Evolutionary conservation across 1,140 invertebrate species (phyloP), one percentile per base, ranked within the genome.

Genomic region (Muscidifurax raptorellus): DNA sequence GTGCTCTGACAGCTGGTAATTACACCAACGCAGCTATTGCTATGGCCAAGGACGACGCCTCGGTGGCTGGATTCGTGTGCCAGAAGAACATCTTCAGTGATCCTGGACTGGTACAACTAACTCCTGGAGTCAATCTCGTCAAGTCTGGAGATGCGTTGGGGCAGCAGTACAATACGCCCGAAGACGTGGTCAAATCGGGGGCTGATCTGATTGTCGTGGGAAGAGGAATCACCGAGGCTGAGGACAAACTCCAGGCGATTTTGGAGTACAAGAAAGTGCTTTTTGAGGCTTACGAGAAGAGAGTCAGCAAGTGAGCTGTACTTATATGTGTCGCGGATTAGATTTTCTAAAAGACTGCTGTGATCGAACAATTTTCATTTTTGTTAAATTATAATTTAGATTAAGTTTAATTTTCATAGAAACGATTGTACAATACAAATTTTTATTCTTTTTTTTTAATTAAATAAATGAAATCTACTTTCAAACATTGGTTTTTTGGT

Each of bases 181-280:
- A 96, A 87, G 93, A 95, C 74, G 97, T 97, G 9, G 94, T 99
- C 10, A 94, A 96, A 81, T 95, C 95, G 86, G 97, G 97, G 36
- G 97, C 96, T 25, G 99, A 99, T 94, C 93, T 99, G 44, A 96
- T 97, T 22, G 98, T 99, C 64, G 98, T 99, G 0, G 98, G 98
- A 1, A 94, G 98, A 87, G 98, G 97, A 6, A 98, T 99, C 86
- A 95, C 95, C 0, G 90, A 95, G 87, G 94, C 96, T 4, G 88
- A 92, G 0, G 95, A 96, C 91, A 95, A 95, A 66, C 94, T 94
- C 72, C 89, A 90, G 44, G 94, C 95, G 71, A 96, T 96, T 25
- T 92, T 95, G 79, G 89, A 94, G 25, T 99, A 98, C 88, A 95
- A 96, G 88, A 93, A 96, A 83, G 93, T 94, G 78, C 94, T 97